Evolutionary conservation across 2,888 invertebrate genomes (phyloP), one percentile per base, ranked within the genome.

Genomic region (Hypolimnas misippus): DNA sequence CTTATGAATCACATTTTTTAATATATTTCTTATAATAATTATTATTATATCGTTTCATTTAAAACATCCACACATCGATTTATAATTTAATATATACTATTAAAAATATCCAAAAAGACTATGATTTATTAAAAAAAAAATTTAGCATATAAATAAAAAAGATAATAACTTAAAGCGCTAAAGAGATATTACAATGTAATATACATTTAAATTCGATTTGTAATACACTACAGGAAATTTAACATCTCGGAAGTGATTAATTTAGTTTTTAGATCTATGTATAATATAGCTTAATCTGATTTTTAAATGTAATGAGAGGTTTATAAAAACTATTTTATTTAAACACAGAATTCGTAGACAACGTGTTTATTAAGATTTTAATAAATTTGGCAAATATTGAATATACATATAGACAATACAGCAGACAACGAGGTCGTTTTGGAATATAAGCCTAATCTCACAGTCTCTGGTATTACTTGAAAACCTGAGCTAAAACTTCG

Each of bases 1-100:
- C 76, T 77, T 82, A 82, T 83, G 86, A 86, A 86, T 86, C 86
- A 86, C 86, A 86, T 86, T 86, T 79, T 81, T 65, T 62, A 56
- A 69, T 59, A 65, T 66, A 64, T 64, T 58, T 52, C 46, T 64
- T 67, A 63, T 44, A 52, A 50, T 63, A 63, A 60, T 25, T 29
- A 70, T 54, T 65, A 65, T 55, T 46, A 55, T 56, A 62, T 25
- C 38, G 19, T 53, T 60, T 70, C 58, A 65, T 71, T 70, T 67
- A 64, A 73, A 73, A 81, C 79, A 77, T 70, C 62, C 72, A 79
- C 71, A 79, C 75, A 76, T 72, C 70, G 62, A 78, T 70, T 72
- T 76, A 75, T 65, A 69, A 65, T 66, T 50, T 50, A 52, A 46
- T 49, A 50, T 50, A 61, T 49, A 57, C 49, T 53, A 51, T 53